Evolutionary conservation across 1,140 invertebrate genomes (phyloP), one percentile per base, ranked within the genome.

Genomic region (Hypothenemus hampei): DNA sequence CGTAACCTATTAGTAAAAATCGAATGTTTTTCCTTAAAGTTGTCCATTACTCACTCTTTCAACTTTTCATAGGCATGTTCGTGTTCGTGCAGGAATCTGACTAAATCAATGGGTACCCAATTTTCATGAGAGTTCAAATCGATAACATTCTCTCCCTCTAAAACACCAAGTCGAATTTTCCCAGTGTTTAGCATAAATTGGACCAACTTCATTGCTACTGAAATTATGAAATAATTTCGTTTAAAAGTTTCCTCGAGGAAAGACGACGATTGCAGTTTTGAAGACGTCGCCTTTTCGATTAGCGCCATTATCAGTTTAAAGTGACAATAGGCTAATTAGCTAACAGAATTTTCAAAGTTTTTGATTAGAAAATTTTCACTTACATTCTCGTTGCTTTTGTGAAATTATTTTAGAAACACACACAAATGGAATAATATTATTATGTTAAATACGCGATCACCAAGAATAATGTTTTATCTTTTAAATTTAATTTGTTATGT

Each of bases 171-270:
- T 15, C 51, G 50, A 15, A 57, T 54, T 53, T 50, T 57, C n/a
- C 57, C 48, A 20, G 58, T 59, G 23, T 50, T 59, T n/a, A 58
- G 15, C 53, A 55, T 60, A 40, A 63, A 63, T 22, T 63, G 62
- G 1, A 63, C 62, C 31, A 63, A 20, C 39, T 41, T 63, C 62
- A 63, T 63, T 52, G 43, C 57, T 6, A 24, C 43, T 55, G 18
- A 19, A 47, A 54, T 35, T 39, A 26, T 22, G 22, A 35, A 51
- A 51, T 43, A 43, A 43, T 18, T 22, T 43, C 23, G 21, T 23
- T 16, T 10, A 23, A 37, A 1, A 37, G 11, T 37, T 37, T 37
- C 2, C 2, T n/a, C n/a, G n/a, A n/a, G n/a, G n/a, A n/a, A n/a
- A n/a, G n/a, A n/a, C n/a, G n/a, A n/a, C n/a, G n/a, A n/a, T n/a